A percentile compares a stretch with the other conserved stretches of the same genome.
Conservation (phyloP, 1,140 invertebrate species). For the Paralvinella palmiformis region DNA sequence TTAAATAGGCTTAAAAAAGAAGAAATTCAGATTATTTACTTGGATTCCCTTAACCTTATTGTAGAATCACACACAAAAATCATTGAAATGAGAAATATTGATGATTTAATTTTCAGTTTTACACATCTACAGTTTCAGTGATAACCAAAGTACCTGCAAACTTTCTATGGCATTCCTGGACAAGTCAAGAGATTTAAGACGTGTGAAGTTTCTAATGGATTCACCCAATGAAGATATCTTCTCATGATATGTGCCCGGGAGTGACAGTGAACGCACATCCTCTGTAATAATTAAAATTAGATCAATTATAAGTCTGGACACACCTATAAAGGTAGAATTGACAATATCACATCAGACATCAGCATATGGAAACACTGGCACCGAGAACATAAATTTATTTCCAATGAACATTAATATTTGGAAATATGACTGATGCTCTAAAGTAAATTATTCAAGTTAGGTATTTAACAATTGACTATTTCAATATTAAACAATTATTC, state of each 20-base stretch:
- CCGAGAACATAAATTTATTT: not conserved
- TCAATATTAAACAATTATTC: no score
- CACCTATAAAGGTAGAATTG: no score
- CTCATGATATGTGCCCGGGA: slow-evolving; percentile 46
- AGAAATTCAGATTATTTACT: no score
- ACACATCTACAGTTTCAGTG: not conserved
- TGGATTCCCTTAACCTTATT: no score
- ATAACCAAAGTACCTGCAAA: slow-evolving; percentile 24
- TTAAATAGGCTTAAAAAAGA: no score
- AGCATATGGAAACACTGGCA: no score
- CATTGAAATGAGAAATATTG: not conserved
- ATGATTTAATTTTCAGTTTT: not conserved
- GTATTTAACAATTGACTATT: not conserved
- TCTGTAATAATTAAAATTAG: not conserved
- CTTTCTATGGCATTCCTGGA: slow-evolving; percentile 45
- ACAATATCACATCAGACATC: no score
- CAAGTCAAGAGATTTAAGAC: slow-evolving; percentile 46
- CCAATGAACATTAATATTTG: not conserved
- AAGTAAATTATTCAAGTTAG: not conserved
- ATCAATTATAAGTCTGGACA: not conserved
- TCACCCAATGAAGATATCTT: slow-evolving; percentile 45
- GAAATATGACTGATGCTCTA: not conserved
- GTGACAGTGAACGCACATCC: slow-evolving; percentile 6
- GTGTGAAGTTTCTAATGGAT: slow-evolving; percentile 41
- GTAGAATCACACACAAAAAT: no score